Percentiles rank a stretch among this genome's conserved stretches.
phyloP scores from a whole-genome alignment of 1,140 invertebrate species.

The Oedothorax gibbosus region DNA sequence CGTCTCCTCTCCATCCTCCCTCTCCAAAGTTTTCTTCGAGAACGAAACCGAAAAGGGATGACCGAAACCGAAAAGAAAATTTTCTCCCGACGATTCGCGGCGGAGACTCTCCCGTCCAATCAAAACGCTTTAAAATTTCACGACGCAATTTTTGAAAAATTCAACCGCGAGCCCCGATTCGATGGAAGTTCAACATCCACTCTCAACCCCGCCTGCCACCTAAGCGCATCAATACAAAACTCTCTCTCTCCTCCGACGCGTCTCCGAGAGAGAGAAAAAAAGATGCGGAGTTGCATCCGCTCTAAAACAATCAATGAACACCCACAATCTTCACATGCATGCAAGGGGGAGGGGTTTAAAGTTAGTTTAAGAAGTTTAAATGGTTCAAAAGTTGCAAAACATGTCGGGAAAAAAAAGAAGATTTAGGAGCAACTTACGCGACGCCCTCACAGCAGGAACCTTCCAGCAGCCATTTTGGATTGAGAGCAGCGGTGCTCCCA shows the following conservation, averaged over 20 bases:
- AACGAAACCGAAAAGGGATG: slow-evolving; percentile 20
- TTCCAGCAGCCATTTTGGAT: slow-evolving; percentile 60
- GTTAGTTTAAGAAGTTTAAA: slow-evolving; percentile 16
- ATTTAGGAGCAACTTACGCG: slow-evolving; percentile 58
- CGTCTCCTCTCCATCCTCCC: slow-evolving; percentile 28
- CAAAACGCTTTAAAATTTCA: slow-evolving; percentile 60
- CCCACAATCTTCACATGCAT: not conserved
- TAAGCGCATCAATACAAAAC: slow-evolving; percentile 58
- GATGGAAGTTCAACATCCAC: slow-evolving; percentile 56
- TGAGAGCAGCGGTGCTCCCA: slow-evolving; percentile 40
- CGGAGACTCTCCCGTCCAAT: slow-evolving; percentile 49
- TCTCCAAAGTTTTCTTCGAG: slow-evolving; percentile 36
- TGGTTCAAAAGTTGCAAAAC: slow-evolving; percentile 2
- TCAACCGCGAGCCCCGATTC: slow-evolving; percentile 56
- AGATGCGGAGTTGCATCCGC: slow-evolving; percentile 40
- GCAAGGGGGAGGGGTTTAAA: not conserved
- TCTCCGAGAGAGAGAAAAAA: slow-evolving; percentile 24
- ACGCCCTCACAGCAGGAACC: slow-evolving; percentile 60
- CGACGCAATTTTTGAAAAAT: slow-evolving; percentile 60
- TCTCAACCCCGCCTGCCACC: slow-evolving; percentile 31
- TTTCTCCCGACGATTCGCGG: slow-evolving; percentile 49
- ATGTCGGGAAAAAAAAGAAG: slow-evolving; percentile 24
- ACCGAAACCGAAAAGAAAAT: slow-evolving; percentile 10
- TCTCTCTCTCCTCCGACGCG: slow-evolving; percentile 37
- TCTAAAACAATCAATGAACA: slow-evolving; percentile 1